phyloP scores from a whole-genome alignment of 2,113 vertebrate genomes.

The Psilopogon haemacephalus region DNA sequence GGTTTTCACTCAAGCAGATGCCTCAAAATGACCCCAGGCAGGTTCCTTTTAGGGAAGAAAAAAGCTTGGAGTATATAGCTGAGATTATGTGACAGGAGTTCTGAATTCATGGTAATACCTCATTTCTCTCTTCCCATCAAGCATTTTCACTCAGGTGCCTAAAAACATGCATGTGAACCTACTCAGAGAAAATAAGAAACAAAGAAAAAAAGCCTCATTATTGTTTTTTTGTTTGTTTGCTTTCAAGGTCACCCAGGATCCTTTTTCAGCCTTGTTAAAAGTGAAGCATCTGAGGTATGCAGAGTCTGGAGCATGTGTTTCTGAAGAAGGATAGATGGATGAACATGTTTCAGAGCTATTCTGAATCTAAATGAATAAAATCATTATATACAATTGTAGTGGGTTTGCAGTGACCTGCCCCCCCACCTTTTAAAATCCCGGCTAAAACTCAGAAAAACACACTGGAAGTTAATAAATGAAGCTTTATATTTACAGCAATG shows the following conservation, averaged over 20 bases:
- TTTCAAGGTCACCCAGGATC: not conserved
- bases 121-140: not conserved
- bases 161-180: not conserved
- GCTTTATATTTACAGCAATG: too few relatives aligned
- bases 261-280: not conserved
- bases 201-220: not conserved
- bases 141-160: not conserved
- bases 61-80: not conserved
- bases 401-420: too few relatives aligned
- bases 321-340: not conserved
- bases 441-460: too few relatives aligned
- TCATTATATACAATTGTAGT: not conserved
- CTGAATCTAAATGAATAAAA: not conserved
- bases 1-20: not conserved
- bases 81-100: not conserved
- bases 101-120: not conserved
- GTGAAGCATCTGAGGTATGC: too few relatives aligned
- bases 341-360: not conserved
- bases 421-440: too few relatives aligned
- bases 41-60: not conserved
- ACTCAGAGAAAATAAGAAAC: not conserved
- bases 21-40: not conserved
- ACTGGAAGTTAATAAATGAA: too few relatives aligned
- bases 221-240: not conserved
- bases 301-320: not conserved